These are phyloP conservation scores for Microcebus ravelobensis DNA, from an alignment of 2,113 vertebrate genomes.

Conservation along the genomic window DNA sequence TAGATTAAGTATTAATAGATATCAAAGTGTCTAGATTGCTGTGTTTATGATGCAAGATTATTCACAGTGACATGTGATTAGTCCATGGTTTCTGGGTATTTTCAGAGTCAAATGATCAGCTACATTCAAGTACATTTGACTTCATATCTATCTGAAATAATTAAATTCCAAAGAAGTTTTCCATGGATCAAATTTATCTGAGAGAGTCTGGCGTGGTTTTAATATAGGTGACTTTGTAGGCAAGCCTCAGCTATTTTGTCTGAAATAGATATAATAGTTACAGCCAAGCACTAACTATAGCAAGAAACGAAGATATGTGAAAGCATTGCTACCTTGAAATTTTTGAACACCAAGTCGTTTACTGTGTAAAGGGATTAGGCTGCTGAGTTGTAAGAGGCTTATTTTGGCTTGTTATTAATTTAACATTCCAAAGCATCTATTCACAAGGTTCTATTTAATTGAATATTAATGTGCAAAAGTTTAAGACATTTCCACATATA, in stretches of 20 bases:
- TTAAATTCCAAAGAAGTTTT: background rate
- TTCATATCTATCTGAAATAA: background rate
- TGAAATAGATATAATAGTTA: background rate
- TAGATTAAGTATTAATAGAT: background rate
- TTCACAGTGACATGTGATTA: background rate
- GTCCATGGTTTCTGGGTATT: background rate
- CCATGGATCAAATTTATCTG: background rate
- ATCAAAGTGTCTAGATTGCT: background rate
- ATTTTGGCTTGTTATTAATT: conserved; percentile 45
- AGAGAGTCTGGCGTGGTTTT: background rate
- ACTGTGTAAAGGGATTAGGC: conserved; percentile 20
- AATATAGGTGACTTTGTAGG: background rate
- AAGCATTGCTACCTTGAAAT: background rate
- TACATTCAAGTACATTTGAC: background rate
- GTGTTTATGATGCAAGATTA: background rate
- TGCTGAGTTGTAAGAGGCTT: conserved; percentile 9
- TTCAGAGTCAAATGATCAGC: background rate
- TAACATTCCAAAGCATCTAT: conserved; percentile 49
- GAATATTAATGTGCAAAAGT: conserved; percentile 37
- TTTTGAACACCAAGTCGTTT: background rate
- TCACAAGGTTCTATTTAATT: conserved; percentile 31
- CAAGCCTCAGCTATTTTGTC: background rate
- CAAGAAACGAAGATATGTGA: background rate
- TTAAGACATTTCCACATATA: background rate
- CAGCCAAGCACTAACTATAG: background rate